Conservation (phyloP, 2,113 vertebrate species). For the Mesocricetus auratus region DNA sequence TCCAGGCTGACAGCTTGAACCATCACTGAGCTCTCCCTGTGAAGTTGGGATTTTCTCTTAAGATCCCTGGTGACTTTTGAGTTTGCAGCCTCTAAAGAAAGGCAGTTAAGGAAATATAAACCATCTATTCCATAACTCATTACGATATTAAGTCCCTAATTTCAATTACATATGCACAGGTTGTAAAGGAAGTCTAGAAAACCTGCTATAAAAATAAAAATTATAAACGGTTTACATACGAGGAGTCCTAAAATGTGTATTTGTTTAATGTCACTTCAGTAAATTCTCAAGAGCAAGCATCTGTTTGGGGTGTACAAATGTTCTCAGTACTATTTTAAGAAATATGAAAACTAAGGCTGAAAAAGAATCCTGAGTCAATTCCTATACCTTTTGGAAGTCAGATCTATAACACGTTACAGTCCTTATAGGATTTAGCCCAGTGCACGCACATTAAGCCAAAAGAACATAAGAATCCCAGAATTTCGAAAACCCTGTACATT, state of each 20-base stretch:
- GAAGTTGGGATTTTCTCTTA: not conserved
- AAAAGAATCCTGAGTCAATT: not conserved
- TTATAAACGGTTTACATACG: not conserved
- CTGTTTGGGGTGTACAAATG: not conserved
- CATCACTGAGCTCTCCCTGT: not conserved
- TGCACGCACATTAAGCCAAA: not conserved
- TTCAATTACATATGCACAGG: not conserved
- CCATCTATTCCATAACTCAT: not conserved
- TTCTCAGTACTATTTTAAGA: slow-evolving; percentile 29
- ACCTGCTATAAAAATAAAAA: slow-evolving; percentile 45
- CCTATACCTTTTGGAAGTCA: not conserved
- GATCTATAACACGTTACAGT: not conserved
- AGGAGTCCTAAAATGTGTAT: slow-evolving; percentile 15
- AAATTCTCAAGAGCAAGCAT: slow-evolving; percentile 37
- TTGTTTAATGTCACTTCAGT: not conserved
- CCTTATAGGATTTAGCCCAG: slow-evolving; percentile 10
- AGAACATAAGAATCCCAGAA: slow-evolving; percentile 17
- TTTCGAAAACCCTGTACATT: slow-evolving; percentile 8
- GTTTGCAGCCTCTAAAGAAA: not conserved
- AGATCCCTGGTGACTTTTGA: not conserved
- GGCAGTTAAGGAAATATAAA: slow-evolving; percentile 29
- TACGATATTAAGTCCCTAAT: slow-evolving; percentile 10
- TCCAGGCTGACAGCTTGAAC: not conserved
- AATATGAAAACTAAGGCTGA: slow-evolving; percentile 43
- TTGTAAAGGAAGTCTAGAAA: slow-evolving; percentile 22